Evolutionary conservation across 2,888 invertebrate species (phyloP), one percentile per base, ranked within the genome.

Genomic region (Rhamnusium bicolor): DNA sequence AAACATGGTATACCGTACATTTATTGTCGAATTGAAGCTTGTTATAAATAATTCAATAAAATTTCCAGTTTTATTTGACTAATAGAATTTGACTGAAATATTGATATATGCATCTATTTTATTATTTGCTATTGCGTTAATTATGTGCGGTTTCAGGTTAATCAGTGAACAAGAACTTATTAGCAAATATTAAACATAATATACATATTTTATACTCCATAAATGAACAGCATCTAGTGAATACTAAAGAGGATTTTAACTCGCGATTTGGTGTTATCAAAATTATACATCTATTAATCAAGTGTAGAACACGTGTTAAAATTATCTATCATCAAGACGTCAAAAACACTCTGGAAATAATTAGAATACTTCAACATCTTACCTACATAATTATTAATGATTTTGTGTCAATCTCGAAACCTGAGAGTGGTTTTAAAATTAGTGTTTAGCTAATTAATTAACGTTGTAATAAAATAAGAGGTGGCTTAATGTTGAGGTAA

Each of bases 201-300:
- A 56, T n/a, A n/a, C 21, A n/a, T 12, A 40, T n/a, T 56, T 56
- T 27, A 56, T 27, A 16, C 24, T 56, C 16, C 10, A 60, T 8
- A 40, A 60, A 60, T 18, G 29, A 60, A 32, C 29, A 60, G 10
- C 6, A 18, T 18, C 16, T 60, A 60, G n/a, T 40, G 18, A 46
- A 46, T 61, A 61, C 47, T 46, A 46, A 61, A 19, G 5, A 61
- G 61, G 46, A 46, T 61, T 29, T 16, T 21, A 67, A 46, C 46
- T 46, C 67, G 46, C 56, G 56, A 67, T 67, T 56, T 56, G 46
- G n/a, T 67, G 32, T 46, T 67, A 67, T 24, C 46, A 67, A 46
- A 67, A 67, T 67, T 56, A 56, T 67, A 67, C 67, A 54, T 56
- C 56, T 21, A 69, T 69, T 69, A 69, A 69, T 69, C 69, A 69